Evolutionary conservation across 64 coral and sea anemone species (phyloP).

Genomic region (Porites australiensis): DNA sequence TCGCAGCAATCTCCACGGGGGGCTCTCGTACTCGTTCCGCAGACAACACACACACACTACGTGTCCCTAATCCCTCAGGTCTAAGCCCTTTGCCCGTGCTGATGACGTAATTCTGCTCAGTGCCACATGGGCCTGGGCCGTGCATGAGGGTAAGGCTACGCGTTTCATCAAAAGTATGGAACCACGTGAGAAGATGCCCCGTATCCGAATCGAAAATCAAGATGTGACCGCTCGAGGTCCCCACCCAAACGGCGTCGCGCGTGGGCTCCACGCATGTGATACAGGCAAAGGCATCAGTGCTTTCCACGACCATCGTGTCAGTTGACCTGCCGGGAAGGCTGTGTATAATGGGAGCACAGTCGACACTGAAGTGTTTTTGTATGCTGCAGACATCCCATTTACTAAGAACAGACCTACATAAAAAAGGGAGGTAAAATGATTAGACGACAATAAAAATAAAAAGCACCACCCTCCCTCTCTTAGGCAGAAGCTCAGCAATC

Average conservation of each 20-base stretch:
- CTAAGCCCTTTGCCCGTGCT: slow-evolving; percentile 84
- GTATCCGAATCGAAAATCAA: slow-evolving; percentile 80
- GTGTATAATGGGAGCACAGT: slow-evolving; percentile 70
- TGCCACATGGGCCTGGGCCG: slow-evolving; percentile 80
- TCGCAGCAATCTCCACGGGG: neutral
- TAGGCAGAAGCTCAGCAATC: too few relatives aligned
- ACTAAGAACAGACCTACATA: slow-evolving; percentile 60
- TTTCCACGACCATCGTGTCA: slow-evolving; percentile 11
- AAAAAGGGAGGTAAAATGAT: neutral
- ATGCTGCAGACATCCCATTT: slow-evolving; percentile 78
- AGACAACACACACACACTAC: slow-evolving; percentile 78
- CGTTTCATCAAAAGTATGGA: slow-evolving; percentile 87
- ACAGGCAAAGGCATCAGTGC: slow-evolving; percentile 55
- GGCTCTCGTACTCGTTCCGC: slow-evolving; percentile 69
- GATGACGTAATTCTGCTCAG: slow-evolving; percentile 88
- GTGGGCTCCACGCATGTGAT: slow-evolving; percentile 86
- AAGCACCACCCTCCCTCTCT: too few relatives aligned
- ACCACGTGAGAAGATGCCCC: slow-evolving; percentile 81
- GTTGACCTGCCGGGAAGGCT: neutral
- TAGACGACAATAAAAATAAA: too few relatives aligned
- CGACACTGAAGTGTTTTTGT: slow-evolving; percentile 63
- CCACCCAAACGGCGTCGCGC: slow-evolving; percentile 89
- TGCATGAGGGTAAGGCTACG: slow-evolving; percentile 75
- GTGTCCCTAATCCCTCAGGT: slow-evolving; percentile 63
- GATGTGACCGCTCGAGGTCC: slow-evolving; percentile 81